Conservation (phyloP, 2,888 invertebrate genomes). For the Habrosyne pyritoides region DNA sequence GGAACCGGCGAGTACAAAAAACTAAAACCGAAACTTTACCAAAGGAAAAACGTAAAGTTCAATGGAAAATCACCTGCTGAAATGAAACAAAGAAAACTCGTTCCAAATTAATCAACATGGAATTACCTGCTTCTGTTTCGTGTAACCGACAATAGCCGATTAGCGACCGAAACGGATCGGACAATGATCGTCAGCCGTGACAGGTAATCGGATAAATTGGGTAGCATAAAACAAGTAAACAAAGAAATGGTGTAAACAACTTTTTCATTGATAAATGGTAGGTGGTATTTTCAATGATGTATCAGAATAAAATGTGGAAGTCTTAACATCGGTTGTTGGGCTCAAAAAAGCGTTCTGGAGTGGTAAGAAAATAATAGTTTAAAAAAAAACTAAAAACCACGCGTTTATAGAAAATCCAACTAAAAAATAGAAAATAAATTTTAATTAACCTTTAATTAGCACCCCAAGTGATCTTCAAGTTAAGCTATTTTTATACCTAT, state of each 20-base stretch:
- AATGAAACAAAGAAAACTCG: neutral
- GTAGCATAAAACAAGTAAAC: neutral
- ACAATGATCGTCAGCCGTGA: conserved; percentile 11
- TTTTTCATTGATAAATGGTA: neutral
- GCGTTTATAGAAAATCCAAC: too few relatives aligned
- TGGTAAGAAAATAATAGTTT: too few relatives aligned
- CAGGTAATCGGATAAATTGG: conserved; percentile 4
- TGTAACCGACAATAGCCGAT: conserved; percentile 22
- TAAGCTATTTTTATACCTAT: too few relatives aligned
- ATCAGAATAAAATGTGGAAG: too few relatives aligned
- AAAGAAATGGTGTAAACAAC: neutral
- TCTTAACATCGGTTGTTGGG: too few relatives aligned
- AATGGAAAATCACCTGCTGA: neutral
- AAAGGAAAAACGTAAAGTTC: neutral
- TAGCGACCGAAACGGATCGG: conserved; percentile 18
- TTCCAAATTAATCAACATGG: conserved; percentile 2
- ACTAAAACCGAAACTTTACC: neutral
- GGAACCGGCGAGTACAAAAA: neutral
- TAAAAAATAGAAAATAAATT: too few relatives aligned
- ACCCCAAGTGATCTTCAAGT: too few relatives aligned
- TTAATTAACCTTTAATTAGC: too few relatives aligned
- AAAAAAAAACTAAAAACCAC: too few relatives aligned
- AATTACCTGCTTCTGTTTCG: conserved; percentile 6
- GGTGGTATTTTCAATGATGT: too few relatives aligned
- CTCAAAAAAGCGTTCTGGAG: too few relatives aligned